These are phyloP conservation scores for Sciaenops ocellatus DNA, from an alignment of 2,797 vertebrate species.

Conservation along the genomic window DNA sequence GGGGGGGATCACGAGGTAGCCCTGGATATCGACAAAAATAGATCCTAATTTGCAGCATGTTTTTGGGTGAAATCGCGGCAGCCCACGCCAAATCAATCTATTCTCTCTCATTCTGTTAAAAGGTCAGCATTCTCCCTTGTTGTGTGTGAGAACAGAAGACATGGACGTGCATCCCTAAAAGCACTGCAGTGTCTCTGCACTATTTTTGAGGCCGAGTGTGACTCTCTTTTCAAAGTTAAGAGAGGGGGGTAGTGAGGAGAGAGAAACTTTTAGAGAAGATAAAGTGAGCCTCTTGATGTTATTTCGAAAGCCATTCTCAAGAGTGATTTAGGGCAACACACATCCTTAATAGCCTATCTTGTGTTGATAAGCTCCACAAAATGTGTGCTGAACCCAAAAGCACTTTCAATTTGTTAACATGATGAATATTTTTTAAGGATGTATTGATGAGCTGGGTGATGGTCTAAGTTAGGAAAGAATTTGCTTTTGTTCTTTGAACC, in stretches of 20 bases:
- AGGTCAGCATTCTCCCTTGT: constrained; percentile 66
- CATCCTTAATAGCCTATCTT: constrained; percentile 25
- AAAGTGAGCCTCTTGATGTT: constrained; percentile 8
- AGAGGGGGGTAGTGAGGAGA: constrained; percentile 10
- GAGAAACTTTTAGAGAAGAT: constrained; percentile 30
- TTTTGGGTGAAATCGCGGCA: constrained; percentile 63
- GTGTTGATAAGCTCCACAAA: constrained; percentile 37
- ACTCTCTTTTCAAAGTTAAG: constrained; percentile 55
- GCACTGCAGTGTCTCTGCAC: constrained; percentile 66
- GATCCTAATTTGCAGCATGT: constrained; percentile 72
- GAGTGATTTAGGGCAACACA: constrained; percentile 24
- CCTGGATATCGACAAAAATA: constrained; percentile 72
- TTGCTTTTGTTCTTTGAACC: constrained; percentile 9
- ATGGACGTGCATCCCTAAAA: constrained; percentile 67
- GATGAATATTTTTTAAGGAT: constrained; percentile 24
- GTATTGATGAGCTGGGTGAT: constrained; percentile 21
- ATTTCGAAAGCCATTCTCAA: constrained; percentile 39
- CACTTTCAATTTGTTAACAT: constrained; percentile 3
- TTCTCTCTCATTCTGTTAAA: constrained; percentile 64
- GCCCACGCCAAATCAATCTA: constrained; percentile 67
- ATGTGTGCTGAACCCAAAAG: constrained; percentile 21
- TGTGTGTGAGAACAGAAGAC: constrained; percentile 60
- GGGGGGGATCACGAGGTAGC: constrained; percentile 64
- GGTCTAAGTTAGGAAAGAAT: neutral
- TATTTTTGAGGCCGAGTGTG: constrained; percentile 45